phyloP scores from a whole-genome alignment of 2,113 vertebrate species.

The Helogale parvula region DNA sequence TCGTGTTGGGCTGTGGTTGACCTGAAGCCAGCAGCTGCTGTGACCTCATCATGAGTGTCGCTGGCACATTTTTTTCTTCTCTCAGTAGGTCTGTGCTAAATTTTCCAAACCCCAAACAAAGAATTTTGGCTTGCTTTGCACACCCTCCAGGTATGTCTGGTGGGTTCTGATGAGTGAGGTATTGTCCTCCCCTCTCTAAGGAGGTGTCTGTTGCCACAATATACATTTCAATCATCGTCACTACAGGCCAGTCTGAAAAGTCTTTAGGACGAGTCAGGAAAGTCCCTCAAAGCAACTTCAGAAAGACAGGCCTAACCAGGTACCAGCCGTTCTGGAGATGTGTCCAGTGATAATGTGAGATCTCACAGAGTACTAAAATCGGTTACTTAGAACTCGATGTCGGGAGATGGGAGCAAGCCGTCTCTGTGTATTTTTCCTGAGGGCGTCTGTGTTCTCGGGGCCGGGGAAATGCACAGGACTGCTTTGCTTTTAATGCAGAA shows the following conservation, averaged over 20 bases:
- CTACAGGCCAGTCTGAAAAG: constrained; percentile 74
- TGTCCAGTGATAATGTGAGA: constrained; percentile 68
- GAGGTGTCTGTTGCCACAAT: constrained; percentile 82
- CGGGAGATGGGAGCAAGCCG: not conserved
- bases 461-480: rapidly evolving
- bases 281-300: constrained; percentile 60
- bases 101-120: constrained; percentile 53
- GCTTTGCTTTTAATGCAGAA: not conserved
- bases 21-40: constrained; percentile 73
- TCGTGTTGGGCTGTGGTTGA: constrained; percentile 71
- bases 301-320: constrained; percentile 61
- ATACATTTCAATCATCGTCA: constrained; percentile 81
- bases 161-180: constrained; percentile 79
- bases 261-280: constrained; percentile 68
- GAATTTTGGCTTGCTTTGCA: constrained; percentile 60
- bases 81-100: constrained; percentile 68
- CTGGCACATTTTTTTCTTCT: constrained; percentile 54
- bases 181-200: constrained; percentile 82
- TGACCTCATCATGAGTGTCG: constrained; percentile 68
- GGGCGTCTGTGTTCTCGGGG: not conserved
- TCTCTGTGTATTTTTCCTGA: not conserved
- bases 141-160: constrained; percentile 82
- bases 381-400: not conserved
- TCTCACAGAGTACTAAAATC: not conserved
- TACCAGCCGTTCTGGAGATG: constrained; percentile 66